Percentiles rank a stretch among this genome's conserved stretches.
Conservation (phyloP, 2,797 vertebrate genomes). For the Hafferia zeledoni region DNA sequence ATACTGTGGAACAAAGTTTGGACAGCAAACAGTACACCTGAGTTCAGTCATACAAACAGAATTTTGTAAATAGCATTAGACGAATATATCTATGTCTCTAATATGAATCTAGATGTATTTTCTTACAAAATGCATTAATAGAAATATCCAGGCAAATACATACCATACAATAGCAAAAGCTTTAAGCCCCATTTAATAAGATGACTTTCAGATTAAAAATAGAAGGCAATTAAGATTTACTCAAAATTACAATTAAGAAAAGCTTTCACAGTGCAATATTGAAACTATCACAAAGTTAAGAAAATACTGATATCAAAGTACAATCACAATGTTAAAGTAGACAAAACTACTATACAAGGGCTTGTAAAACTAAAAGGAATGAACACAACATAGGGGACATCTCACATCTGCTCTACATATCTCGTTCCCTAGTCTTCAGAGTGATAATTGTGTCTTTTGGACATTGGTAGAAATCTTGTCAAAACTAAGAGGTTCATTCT, state of each 20-base stretch:
- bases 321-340: constrained; percentile 81
- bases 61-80: constrained; percentile 66
- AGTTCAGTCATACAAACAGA: constrained; percentile 74
- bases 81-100: constrained; percentile 66
- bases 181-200: constrained; percentile 77
- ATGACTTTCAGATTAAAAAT: constrained; percentile 77
- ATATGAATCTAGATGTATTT: constrained; percentile 74
- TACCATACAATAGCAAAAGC: constrained; percentile 77
- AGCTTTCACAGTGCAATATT: constrained; percentile 79
- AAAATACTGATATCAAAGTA: constrained; percentile 85
- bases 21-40: constrained; percentile 72
- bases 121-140: constrained; percentile 79
- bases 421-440: constrained; percentile 64
- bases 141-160: constrained; percentile 77
- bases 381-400: constrained; percentile 72
- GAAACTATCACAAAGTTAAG: constrained; percentile 83
- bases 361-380: constrained; percentile 78
- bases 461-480: constrained; percentile 49
- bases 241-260: constrained; percentile 82
- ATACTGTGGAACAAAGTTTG: constrained; percentile 31
- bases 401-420: constrained; percentile 45
- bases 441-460: constrained; percentile 34
- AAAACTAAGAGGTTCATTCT: constrained; percentile 52
- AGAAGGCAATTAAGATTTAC: constrained; percentile 83
- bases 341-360: constrained; percentile 81